These are phyloP conservation scores for Norana najaformis DNA, from an alignment of 2,888 invertebrate species.

Conservation along the genomic window DNA sequence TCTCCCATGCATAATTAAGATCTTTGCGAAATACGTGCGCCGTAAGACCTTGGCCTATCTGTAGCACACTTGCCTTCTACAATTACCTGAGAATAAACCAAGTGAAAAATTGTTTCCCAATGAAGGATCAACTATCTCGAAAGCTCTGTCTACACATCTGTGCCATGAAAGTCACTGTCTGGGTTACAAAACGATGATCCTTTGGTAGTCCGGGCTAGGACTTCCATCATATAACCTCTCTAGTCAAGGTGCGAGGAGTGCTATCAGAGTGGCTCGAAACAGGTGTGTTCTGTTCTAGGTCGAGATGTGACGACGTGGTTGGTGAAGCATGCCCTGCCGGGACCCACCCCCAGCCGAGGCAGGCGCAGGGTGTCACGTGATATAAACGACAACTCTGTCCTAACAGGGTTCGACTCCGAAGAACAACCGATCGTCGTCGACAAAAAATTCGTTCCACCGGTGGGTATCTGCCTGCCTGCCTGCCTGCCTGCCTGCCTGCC, in stretches of 20 bases:
- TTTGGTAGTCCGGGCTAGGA: too few relatives aligned
- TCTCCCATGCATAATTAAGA: too few relatives aligned
- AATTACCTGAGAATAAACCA: too few relatives aligned
- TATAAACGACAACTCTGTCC: not conserved
- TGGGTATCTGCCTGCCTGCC: not conserved
- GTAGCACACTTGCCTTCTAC: not conserved
- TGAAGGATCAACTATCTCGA: not conserved
- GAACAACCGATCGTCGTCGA: constrained; percentile 38
- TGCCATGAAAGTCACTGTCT: too few relatives aligned
- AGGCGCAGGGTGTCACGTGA: not conserved
- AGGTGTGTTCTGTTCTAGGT: not conserved
- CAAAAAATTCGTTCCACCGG: constrained; percentile 38
- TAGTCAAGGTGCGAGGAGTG: not conserved
- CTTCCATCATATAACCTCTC: too few relatives aligned
- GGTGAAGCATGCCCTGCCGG: not conserved
- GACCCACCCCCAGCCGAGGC: not conserved
- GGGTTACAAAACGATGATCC: too few relatives aligned
- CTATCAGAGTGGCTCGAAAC: not conserved
- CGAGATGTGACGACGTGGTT: not conserved
- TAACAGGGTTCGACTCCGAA: not conserved
- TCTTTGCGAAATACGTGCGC: not conserved
- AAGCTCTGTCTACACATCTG: too few relatives aligned
- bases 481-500: not conserved
- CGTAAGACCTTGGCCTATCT: not conserved
- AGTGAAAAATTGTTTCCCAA: too few relatives aligned